Percentiles rank a stretch among this genome's conserved stretches.
Conservation (phyloP, 2,113 vertebrate species). For the Stictonetta naevosa region DNA sequence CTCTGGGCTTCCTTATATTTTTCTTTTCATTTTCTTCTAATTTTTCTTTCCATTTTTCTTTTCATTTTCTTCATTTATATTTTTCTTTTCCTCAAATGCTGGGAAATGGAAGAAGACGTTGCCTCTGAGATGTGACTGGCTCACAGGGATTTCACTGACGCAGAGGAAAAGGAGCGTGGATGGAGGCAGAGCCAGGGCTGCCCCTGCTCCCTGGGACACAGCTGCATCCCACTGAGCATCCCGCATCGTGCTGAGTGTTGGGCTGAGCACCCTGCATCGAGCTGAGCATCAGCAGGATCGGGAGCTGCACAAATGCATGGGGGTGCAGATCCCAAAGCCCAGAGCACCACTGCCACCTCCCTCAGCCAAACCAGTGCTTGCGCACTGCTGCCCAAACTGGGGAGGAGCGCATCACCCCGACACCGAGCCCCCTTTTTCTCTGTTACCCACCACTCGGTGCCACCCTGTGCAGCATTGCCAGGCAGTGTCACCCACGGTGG, state of each 20-base stretch:
- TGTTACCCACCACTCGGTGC: fast-evolving
- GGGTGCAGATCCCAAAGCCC: background rate
- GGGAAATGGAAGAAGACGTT: background rate
- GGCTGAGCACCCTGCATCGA: background rate
- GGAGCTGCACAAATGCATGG: background rate
- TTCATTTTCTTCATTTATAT: background rate
- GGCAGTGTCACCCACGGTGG: background rate
- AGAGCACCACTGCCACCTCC: background rate
- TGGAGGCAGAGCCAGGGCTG: background rate
- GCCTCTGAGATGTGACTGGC: background rate
- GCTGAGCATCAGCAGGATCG: background rate
- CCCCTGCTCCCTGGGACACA: background rate
- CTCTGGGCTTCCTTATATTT: background rate
- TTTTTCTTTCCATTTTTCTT: too few relatives aligned
- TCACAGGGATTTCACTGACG: background rate
- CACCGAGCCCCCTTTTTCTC: background rate
- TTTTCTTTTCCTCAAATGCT: background rate
- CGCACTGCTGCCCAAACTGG: fast-evolving
- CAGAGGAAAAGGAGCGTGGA: background rate
- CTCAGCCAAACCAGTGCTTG: background rate
- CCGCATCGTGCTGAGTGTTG: too few relatives aligned
- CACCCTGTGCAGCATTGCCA: background rate
- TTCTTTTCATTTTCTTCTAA: background rate
- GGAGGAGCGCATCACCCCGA: too few relatives aligned
- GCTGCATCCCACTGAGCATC: background rate